Percentiles rank a stretch among this genome's conserved stretches.
These are phyloP conservation scores for Drosophila buzzatii DNA, from an alignment of 2,888 invertebrate species.

Conservation along the genomic window DNA sequence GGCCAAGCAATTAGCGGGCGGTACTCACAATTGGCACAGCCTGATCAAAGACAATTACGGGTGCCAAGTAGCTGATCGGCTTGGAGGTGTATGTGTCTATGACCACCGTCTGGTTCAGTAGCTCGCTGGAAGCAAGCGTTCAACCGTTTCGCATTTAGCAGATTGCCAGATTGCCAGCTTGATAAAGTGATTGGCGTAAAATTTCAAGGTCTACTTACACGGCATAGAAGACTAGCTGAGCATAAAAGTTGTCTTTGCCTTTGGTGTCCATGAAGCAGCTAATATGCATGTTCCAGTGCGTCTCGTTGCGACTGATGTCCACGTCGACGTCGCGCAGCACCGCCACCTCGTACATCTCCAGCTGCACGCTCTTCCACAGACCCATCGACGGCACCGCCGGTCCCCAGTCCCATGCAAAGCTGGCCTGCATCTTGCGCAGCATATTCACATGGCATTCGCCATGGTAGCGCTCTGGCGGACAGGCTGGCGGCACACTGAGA, in stretches of 20 bases:
- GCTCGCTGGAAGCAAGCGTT: conserved; percentile 76
- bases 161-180: neutral
- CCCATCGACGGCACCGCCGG: conserved; percentile 97
- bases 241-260: conserved; percentile 77
- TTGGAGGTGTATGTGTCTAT: conserved; percentile 62
- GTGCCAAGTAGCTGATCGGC: conserved; percentile 71
- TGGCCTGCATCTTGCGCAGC: conserved; percentile 96
- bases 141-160: neutral
- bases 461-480: conserved; percentile 91
- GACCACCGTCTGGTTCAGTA: conserved; percentile 74
- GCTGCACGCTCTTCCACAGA: conserved; percentile 91
- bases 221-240: conserved; percentile 82
- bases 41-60: conserved; percentile 81
- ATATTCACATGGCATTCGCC: conserved; percentile 98
- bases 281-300: conserved; percentile 86
- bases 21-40: conserved; percentile 81
- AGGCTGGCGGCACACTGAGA: conserved; percentile 88
- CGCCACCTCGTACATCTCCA: conserved; percentile 89
- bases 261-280: conserved; percentile 85
- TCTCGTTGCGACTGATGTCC: conserved; percentile 68
- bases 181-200: conserved; percentile 6
- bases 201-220: conserved; percentile 74
- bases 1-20: conserved; percentile 48
- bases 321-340: conserved; percentile 88
- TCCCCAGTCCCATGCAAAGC: conserved; percentile 99